Conservation (phyloP, 2,113 vertebrate genomes). For the Marmota flaviventris region DNA sequence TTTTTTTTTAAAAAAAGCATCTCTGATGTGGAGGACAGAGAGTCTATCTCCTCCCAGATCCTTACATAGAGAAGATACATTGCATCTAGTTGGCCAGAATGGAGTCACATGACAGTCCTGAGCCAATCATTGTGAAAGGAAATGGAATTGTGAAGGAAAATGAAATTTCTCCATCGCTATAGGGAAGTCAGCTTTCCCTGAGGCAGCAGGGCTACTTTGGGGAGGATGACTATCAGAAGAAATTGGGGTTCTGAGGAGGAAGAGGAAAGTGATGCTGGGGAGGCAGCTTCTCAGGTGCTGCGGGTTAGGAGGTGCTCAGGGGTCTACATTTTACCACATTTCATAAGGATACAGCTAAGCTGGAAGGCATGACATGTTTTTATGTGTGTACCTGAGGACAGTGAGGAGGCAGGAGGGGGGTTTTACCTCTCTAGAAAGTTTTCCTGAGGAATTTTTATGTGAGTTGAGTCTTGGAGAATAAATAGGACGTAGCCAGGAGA, state of each 20-base stretch:
- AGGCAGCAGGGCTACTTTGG: not conserved
- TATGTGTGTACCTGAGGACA: not conserved
- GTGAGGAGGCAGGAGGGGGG: not conserved
- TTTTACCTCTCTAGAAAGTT: not conserved
- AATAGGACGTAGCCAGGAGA: not conserved
- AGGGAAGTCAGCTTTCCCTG: not conserved
- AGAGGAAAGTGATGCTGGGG: not conserved
- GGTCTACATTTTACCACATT: not conserved
- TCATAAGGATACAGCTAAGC: not conserved
- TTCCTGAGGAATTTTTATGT: not conserved
- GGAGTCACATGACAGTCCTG: constrained; percentile 26
- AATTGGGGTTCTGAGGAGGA: not conserved
- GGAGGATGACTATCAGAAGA: not conserved
- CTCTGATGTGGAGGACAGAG: not conserved
- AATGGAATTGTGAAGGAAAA: not conserved
- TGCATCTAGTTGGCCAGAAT: not conserved
- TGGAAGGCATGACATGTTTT: not conserved
- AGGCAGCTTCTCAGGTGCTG: not conserved
- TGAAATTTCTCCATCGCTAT: not conserved
- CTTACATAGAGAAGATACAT: not conserved
- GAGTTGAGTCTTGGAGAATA: constrained; percentile 22
- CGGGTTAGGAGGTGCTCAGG: not conserved
- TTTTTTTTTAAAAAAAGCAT: not conserved
- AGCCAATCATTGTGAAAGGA: not conserved
- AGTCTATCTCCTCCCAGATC: not conserved